Conservation (phyloP, 2,113 vertebrate species). For the Gymnogyps californianus region DNA sequence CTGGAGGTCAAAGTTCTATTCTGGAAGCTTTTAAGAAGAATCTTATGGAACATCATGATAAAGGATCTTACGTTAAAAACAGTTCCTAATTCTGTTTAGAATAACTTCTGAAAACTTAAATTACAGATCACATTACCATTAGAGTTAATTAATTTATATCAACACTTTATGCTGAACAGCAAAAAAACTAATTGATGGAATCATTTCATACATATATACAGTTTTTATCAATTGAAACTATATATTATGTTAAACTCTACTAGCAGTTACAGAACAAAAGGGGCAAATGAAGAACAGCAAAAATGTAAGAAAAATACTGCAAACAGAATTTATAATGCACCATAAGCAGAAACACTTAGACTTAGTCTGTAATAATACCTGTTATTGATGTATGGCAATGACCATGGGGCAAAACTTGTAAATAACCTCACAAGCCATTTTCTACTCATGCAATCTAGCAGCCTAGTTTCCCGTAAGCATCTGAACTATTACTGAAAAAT, state of each 20-base stretch:
- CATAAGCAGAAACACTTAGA: slow-evolving; percentile 77
- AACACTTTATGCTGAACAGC: neutral
- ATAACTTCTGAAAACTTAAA: neutral
- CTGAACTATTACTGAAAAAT: slow-evolving; percentile 83
- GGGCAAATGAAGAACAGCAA: slow-evolving; percentile 38
- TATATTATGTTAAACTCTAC: slow-evolving; percentile 41
- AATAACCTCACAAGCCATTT: slow-evolving; percentile 83
- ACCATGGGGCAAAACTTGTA: slow-evolving; percentile 82
- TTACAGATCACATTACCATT: neutral
- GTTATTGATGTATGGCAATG: slow-evolving; percentile 77
- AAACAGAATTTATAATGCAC: slow-evolving; percentile 74
- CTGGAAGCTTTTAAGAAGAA: neutral
- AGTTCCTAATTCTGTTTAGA: neutral
- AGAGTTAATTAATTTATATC: neutral
- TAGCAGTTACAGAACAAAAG: slow-evolving; percentile 35
- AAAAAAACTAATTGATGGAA: slow-evolving; percentile 19
- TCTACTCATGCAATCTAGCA: slow-evolving; percentile 72
- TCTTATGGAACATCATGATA: neutral
- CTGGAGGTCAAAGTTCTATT: neutral
- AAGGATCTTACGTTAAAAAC: neutral
- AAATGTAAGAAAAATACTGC: slow-evolving; percentile 64
- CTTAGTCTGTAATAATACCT: slow-evolving; percentile 76
- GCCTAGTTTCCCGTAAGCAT: slow-evolving; percentile 80
- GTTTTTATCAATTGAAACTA: slow-evolving; percentile 46
- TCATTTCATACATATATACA: neutral